A percentile compares a stretch with the other conserved stretches of the same genome.
Conservation (phyloP, 2,797 vertebrate genomes). For the Oreortyx pictus region DNA sequence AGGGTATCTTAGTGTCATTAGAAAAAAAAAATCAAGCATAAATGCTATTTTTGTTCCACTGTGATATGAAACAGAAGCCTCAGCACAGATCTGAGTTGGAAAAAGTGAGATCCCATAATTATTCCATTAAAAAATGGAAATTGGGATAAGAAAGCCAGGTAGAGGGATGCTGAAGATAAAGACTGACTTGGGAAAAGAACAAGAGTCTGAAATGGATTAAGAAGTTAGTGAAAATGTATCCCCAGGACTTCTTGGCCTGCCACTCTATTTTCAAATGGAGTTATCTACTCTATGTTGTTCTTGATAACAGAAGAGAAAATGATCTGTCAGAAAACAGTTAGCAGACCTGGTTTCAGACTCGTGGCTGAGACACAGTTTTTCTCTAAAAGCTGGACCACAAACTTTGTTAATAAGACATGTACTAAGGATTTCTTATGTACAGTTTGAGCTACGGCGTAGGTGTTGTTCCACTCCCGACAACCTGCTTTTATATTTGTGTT, state of each 20-base stretch:
- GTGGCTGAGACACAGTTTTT: slow-evolving; percentile 1
- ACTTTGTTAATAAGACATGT: slow-evolving; percentile 42
- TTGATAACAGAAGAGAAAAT: slow-evolving; percentile 70
- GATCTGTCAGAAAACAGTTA: slow-evolving; percentile 71
- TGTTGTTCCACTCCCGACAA: not conserved
- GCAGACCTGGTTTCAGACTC: slow-evolving; percentile 13
- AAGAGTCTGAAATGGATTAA: slow-evolving; percentile 63
- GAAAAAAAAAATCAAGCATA: not conserved
- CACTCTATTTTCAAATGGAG: slow-evolving; percentile 73
- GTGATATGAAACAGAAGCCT: not conserved
- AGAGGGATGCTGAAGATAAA: slow-evolving; percentile 48
- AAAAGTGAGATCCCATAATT: not conserved
- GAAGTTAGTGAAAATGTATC: slow-evolving; percentile 71
- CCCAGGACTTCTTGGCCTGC: slow-evolving; percentile 68
- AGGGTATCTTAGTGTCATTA: not conserved
- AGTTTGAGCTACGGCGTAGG: not conserved
- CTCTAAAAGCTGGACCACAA: slow-evolving; percentile 22
- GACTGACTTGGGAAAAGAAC: slow-evolving; percentile 55
- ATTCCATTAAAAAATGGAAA: slow-evolving; percentile 51
- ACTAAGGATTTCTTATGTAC: slow-evolving; percentile 28
- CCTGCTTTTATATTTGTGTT: slow-evolving; percentile 38
- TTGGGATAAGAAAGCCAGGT: slow-evolving; percentile 41
- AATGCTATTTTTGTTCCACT: not conserved
- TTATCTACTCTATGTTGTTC: slow-evolving; percentile 67
- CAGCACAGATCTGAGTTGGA: not conserved